Conservation (phyloP, 1,140 invertebrate genomes). For the Mercenaria mercenaria region DNA sequence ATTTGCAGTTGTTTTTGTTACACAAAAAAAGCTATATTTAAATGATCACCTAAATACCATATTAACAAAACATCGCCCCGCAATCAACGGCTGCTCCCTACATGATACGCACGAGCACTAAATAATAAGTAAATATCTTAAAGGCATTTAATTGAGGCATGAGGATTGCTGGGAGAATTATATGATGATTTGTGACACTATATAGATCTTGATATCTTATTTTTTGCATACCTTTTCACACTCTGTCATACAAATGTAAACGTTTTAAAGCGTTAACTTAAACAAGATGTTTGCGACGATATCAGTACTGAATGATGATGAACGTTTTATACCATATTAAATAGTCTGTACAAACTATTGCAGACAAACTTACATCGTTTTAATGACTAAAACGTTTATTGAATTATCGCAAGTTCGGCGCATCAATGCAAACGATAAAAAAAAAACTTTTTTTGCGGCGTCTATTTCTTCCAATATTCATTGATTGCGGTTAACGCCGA, state of each 20-base stretch:
- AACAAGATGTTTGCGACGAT: not conserved
- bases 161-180: not conserved
- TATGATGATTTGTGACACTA: not conserved
- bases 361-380: not conserved
- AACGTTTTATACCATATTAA: not conserved
- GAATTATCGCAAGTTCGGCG: not conserved
- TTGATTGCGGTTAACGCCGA: too few relatives aligned
- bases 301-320: not conserved
- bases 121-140: too few relatives aligned
- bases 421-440: not conserved
- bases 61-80: too few relatives aligned
- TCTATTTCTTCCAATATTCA: not conserved
- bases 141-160: not conserved
- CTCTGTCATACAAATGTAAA: not conserved
- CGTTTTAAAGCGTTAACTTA: conserved; percentile 12
- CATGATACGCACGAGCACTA: too few relatives aligned
- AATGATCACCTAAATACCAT: too few relatives aligned
- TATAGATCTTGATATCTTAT: not conserved
- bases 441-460: not conserved
- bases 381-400: not conserved
- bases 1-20: too few relatives aligned
- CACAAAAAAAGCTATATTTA: too few relatives aligned
- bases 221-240: conserved; percentile 8
- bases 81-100: too few relatives aligned
- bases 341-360: not conserved